Base-by-base conservation (phyloP, 1,140 invertebrate genomes). In the Portunus trituberculatus region DNA sequence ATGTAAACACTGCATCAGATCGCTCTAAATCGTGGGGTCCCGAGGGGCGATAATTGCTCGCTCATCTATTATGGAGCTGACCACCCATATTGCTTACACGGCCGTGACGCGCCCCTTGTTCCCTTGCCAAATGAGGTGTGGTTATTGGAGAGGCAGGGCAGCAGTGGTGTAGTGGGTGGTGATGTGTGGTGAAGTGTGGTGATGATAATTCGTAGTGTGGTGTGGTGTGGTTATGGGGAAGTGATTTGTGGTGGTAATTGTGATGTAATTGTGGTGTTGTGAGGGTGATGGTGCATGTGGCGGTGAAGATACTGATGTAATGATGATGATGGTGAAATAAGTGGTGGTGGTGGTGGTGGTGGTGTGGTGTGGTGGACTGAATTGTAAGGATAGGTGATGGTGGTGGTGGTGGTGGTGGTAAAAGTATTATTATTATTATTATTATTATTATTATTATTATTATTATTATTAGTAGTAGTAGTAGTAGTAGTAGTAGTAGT, bases 81-180 rank as follows among this genome's bases (percentile, higher is more conserved):
- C 93, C 93, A 94, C 87, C 93, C 93, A 93, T 94, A 94, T 94
- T 94, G 93, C 16, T 94, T 87, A 93, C 86, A 94, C 67, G 67
- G 52, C 86, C 87, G 86, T 89, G 93, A 90, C 93, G 29, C 45
- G 31, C n/a, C 52, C 86, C 86, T 39, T 94, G 84, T 88, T 39
- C 31, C 92, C 86, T 12, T 59, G 93, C 59, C 31, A 59, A 94
- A 94, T 94, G 93, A 94, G 93, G 93, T 89, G 93, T 94, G 93
- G 67, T 88, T 88, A 90, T 89, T 67, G 59, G 86, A 25, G 8
- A 25, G 86, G 86, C 32, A 25, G 86, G 14, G 31, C 32, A 39
- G 39, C 39, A 39, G 39, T 2, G 10, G 52, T 59, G 52, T 59
- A 20, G 8, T 59, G 86, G 20, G 86, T 45, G 86, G 86, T 45